Base-by-base conservation (phyloP, 2,888 invertebrate species). In the Euzophera pinguis region DNA sequence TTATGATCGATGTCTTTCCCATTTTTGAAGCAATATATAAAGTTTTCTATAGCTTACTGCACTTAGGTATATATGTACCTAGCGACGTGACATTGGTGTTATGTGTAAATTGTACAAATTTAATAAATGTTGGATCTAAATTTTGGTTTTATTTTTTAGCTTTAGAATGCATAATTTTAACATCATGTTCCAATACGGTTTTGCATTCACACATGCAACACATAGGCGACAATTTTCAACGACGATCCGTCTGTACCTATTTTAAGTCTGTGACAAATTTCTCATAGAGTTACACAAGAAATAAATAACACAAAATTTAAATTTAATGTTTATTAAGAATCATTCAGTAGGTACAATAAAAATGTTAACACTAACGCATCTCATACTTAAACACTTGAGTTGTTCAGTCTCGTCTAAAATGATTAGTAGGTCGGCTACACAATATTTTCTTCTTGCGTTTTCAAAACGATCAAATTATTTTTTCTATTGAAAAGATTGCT, bases 361-460 rank as follows among this genome's bases (percentile, higher is more conserved):
- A 84, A 84, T 77, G 75, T 84, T 77, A 74, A 55, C 22, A 65
- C 80, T 83, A 84, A 80, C 70, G 69, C 73, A 71, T 70, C 69
- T 65, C 60, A 73, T 69, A 69, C 59, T 70, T 70, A 68, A 73
- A 69, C 71, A 60, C 71, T 65, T 73, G 77, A 72, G 69, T 75
- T 77, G 75, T 71, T 88, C 88, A 88, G 88, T 88, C 88, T 87
- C 86, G 67, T 77, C 86, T 86, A 86, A 83, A 78, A 77, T 78
- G 73, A 81, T 79, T 64, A 67, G 55, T 57, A 29, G 42, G 29
- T 29, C 9, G 42, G 32, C 32, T 43, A 27, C 42, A 43, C 47
- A 54, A 51, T 57, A 53, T 53, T 41, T 51, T 49, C 48, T 42
- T 54, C 35, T 42, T 38, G 38, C 14, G 12, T 29, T 29, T 43